phyloP scores from a whole-genome alignment of 2,797 vertebrate species.

The Decapterus maruadsi region DNA sequence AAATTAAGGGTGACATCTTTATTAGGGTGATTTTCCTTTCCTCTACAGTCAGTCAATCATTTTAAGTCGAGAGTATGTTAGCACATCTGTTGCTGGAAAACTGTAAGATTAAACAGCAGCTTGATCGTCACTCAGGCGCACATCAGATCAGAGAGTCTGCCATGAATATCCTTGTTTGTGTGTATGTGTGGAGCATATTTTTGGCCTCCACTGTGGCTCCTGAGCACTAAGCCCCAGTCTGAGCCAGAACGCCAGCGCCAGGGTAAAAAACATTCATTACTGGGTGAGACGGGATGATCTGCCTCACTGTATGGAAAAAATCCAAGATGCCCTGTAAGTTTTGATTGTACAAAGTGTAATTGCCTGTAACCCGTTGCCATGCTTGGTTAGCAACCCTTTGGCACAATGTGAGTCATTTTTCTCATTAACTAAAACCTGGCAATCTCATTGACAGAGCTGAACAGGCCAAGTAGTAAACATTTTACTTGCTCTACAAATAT shows the following conservation, averaged over 20 bases:
- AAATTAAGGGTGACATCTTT: conserved; percentile 70
- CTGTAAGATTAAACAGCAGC: conserved; percentile 62
- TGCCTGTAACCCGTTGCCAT: conserved; percentile 49
- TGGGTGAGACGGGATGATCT: conserved; percentile 34
- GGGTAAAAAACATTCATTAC: conserved; percentile 61
- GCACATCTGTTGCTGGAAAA: conserved; percentile 53
- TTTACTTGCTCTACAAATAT: conserved; percentile 59
- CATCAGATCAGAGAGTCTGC: conserved; percentile 52
- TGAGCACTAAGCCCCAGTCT: conserved; percentile 34
- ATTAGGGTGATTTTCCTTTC: conserved; percentile 62
- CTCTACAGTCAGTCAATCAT: conserved; percentile 66
- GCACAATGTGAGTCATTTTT: conserved; percentile 38
- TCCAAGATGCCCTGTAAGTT: conserved; percentile 51
- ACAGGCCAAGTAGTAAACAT: conserved; percentile 48
- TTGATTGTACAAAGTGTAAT: conserved; percentile 47
- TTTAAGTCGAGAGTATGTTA: conserved; percentile 46
- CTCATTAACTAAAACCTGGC: conserved; percentile 51
- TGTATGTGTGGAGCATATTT: conserved; percentile 31
- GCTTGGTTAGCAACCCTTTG: conserved; percentile 43
- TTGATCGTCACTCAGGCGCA: conserved; percentile 61
- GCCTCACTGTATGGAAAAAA: conserved; percentile 31
- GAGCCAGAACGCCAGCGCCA: conserved; percentile 38
- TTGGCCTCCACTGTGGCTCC: conserved; percentile 43
- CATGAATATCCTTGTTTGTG: conserved; percentile 64
- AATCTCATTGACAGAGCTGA: conserved; percentile 56